Conservation (phyloP, 1,140 invertebrate genomes). For the Mesaphorura yosii region DNA sequence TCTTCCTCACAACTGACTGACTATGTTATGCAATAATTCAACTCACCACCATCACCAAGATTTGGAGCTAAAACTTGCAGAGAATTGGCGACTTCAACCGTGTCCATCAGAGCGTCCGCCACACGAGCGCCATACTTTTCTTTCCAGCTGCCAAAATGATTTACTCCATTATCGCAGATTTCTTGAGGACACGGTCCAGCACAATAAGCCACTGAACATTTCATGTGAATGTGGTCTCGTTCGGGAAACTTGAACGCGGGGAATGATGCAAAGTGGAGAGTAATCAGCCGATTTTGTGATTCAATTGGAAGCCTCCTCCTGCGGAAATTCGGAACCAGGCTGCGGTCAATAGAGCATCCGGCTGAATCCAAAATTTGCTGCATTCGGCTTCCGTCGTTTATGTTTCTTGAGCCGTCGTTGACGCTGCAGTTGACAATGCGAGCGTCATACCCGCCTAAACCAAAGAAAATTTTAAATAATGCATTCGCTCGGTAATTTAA, state of each 20-base stretch:
- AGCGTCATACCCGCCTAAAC: conserved; percentile 52
- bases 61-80: conserved; percentile 62
- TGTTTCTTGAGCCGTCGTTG: conserved; percentile 48
- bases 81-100: conserved; percentile 61
- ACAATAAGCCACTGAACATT: conserved; percentile 51
- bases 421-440: conserved; percentile 58
- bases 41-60: conserved; percentile 41
- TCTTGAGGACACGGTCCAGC: conserved; percentile 50
- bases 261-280: conserved; percentile 46
- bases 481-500: neutral
- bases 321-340: conserved; percentile 29
- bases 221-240: conserved; percentile 54
- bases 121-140: conserved; percentile 33
- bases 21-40: no score
- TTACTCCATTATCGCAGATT: conserved; percentile 26
- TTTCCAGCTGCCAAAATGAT: conserved; percentile 30
- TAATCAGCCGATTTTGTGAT: conserved; percentile 24
- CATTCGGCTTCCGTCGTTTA: conserved; percentile 20
- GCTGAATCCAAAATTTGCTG: conserved; percentile 30
- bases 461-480: conserved; percentile 1
- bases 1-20: no score
- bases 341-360: conserved; percentile 28
- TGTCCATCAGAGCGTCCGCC: conserved; percentile 49
- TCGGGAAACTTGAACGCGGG: conserved; percentile 68
- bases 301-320: conserved; percentile 23